Evolutionary conservation across 2,113 vertebrate genomes (phyloP).

Genomic region (Percina caprodes): DNA sequence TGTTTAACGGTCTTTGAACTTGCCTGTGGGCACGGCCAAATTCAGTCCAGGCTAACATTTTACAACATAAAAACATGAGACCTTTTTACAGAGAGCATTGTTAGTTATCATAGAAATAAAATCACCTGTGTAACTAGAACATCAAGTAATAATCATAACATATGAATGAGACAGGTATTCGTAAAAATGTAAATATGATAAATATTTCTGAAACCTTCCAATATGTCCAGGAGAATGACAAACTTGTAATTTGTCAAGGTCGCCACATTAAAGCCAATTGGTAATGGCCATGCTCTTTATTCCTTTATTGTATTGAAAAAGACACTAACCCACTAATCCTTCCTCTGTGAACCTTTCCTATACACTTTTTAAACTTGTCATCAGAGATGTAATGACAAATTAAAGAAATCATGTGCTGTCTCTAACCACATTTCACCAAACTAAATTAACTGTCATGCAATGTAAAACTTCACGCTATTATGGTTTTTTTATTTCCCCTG

Average conservation of each 20-base stretch:
- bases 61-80: neutral
- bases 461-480: constrained; percentile 22
- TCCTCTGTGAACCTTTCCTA: neutral
- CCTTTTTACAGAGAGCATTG: neutral
- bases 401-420: neutral
- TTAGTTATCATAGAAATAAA: neutral
- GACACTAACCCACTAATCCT: neutral
- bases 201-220: neutral
- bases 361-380: neutral
- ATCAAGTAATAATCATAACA: no score
- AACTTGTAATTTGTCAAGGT: neutral
- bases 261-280: neutral
- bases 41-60: neutral
- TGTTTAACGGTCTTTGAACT: neutral
- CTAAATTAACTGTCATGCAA: constrained; percentile 35
- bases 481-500: constrained; percentile 24
- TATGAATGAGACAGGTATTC: neutral
- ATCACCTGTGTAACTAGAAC: neutral
- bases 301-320: constrained; percentile 1
- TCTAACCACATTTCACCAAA: constrained; percentile 31
- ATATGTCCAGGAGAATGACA: neutral
- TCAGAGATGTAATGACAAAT: constrained; percentile 11
- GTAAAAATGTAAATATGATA: neutral
- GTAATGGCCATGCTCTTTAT: constrained; percentile 6
- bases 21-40: neutral